These are phyloP conservation scores for Sycophila sp. DNA, from an alignment of 1,140 invertebrate genomes.

Conservation along the genomic window DNA sequence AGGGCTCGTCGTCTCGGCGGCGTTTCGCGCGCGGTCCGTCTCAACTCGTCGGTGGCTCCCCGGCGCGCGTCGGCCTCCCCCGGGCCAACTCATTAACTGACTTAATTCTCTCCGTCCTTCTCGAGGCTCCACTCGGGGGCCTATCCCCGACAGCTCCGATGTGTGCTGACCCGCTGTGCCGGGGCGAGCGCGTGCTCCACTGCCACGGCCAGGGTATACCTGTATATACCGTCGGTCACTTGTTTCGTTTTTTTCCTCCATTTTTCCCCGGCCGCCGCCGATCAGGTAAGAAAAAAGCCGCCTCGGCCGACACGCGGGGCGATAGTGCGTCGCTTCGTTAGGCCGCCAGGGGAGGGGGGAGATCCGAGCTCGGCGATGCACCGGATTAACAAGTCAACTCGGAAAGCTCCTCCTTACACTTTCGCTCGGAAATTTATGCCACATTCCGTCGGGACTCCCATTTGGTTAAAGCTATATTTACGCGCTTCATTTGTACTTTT, in stretches of 20 bases:
- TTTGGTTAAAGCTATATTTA: too few relatives aligned
- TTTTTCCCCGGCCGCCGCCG: conserved; percentile 41
- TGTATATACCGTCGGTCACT: background rate
- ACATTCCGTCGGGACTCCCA: too few relatives aligned
- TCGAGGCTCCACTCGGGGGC: conserved; percentile 43
- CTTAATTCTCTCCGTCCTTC: conserved; percentile 32
- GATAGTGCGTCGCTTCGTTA: conserved; percentile 61
- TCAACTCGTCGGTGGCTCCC: too few relatives aligned
- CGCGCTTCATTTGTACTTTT: too few relatives aligned
- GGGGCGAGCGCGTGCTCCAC: background rate
- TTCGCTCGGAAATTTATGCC: too few relatives aligned
- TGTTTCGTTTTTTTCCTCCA: too few relatives aligned
- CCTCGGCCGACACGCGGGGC: conserved; percentile 65
- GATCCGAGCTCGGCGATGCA: too few relatives aligned
- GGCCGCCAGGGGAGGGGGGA: too few relatives aligned
- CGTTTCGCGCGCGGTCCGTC: too few relatives aligned
- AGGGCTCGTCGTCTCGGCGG: too few relatives aligned
- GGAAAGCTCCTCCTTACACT: too few relatives aligned
- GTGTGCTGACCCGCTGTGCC: background rate
- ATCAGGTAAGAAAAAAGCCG: conserved; percentile 67
- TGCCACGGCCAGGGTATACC: background rate
- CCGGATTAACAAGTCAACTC: too few relatives aligned
- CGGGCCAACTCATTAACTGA: conserved; percentile 65
- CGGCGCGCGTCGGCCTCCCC: background rate
- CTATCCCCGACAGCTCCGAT: conserved; percentile 37